Conservation (phyloP, 2,888 invertebrate species). For the Gymnosoma rotundatum region DNA sequence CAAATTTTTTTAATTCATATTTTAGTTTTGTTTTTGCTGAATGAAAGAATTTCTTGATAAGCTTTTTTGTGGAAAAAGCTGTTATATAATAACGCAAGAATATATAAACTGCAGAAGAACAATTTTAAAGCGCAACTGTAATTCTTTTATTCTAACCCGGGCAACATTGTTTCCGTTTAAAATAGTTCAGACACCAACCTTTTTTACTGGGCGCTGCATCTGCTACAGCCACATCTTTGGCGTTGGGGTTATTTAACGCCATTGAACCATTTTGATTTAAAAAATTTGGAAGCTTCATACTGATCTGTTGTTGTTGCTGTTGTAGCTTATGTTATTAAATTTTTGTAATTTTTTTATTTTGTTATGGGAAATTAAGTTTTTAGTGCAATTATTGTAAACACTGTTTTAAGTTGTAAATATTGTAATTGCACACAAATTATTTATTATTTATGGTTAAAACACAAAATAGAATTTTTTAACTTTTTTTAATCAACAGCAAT, state of each 20-base stretch:
- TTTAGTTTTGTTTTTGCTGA: no score
- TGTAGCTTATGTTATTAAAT: neutral
- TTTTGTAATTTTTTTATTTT: neutral
- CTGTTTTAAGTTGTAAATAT: neutral
- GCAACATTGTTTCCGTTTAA: no score
- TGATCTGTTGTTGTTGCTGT: neutral
- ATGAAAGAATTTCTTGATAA: no score
- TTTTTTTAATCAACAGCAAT: conserved; percentile 55
- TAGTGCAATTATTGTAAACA: conserved; percentile 10
- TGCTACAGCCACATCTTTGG: conserved; percentile 41
- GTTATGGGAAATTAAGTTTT: conserved; percentile 22
- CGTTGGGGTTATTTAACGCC: conserved; percentile 58
- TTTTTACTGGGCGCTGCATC: conserved; percentile 54
- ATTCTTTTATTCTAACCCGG: neutral
- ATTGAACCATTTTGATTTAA: conserved; percentile 65
- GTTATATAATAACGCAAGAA: no score
- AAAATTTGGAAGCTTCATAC: conserved; percentile 68
- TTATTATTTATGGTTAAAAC: conserved; percentile 53
- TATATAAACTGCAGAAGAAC: no score
- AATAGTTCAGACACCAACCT: conserved; percentile 60
- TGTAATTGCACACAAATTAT: conserved; percentile 62
- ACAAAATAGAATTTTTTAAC: conserved; percentile 28
- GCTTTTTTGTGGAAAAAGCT: no score
- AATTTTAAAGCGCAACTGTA: no score
- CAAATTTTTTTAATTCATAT: no score